Conservation (phyloP, 2,888 invertebrate species). For the Scaeva pyrastri region DNA sequence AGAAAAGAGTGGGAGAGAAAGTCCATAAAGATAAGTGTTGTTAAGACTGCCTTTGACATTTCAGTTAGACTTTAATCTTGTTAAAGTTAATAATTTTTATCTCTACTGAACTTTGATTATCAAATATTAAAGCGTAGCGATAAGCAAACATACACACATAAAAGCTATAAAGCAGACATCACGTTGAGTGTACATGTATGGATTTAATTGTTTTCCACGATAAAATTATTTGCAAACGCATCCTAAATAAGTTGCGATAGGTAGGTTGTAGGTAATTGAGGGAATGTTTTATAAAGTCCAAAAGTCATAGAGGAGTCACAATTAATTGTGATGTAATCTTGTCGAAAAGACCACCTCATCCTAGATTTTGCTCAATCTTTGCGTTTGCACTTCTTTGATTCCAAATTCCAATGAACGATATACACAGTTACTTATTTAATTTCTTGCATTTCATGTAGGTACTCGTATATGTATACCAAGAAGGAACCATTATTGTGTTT, state of each 20-base stretch:
- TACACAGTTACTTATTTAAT: no score
- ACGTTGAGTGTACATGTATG: slow-evolving; percentile 10
- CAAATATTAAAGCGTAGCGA: slow-evolving; percentile 26
- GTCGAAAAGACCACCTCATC: no score
- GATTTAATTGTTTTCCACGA: background rate
- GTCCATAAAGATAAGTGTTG: slow-evolving; percentile 8
- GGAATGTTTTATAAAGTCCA: background rate
- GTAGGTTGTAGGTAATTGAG: background rate
- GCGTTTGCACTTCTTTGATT: no score
- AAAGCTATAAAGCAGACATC: background rate
- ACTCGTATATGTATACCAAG: no score
- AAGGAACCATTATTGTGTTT: no score
- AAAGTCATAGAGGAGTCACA: background rate
- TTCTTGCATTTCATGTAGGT: no score
- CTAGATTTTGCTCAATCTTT: no score
- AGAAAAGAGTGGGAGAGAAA: background rate
- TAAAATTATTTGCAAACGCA: background rate
- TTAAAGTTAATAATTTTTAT: slow-evolving; percentile 44
- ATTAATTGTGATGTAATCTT: background rate
- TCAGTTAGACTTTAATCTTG: slow-evolving; percentile 44
- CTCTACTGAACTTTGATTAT: slow-evolving; percentile 45
- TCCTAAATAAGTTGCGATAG: background rate
- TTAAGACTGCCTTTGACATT: background rate
- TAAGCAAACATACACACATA: background rate
- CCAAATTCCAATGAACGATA: no score